Evolutionary conservation across 2,888 invertebrate genomes (phyloP), one percentile per base, ranked within the genome.

Genomic region (Micoletzkya japonica): DNA sequence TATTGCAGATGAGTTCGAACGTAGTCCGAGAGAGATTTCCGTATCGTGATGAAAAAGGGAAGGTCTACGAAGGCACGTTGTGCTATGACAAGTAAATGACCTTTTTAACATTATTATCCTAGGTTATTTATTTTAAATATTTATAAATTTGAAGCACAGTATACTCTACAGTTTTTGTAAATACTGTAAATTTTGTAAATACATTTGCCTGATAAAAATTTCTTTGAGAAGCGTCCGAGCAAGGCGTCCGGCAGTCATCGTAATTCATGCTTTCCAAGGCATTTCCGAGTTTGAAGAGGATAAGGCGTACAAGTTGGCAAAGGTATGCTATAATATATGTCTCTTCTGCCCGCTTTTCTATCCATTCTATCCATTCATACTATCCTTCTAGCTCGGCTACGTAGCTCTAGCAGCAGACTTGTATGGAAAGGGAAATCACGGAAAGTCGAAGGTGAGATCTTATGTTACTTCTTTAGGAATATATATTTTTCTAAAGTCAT

Each of bases 331-430:
- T n/a, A n/a, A n/a, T n/a, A n/a, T n/a, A n/a, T n/a, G n/a, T n/a
- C n/a, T n/a, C n/a, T n/a, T n/a, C 7, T 10, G 6, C 39, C 17
- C 39, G 6, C 39, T 7, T 39, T 39, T 39, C 39, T 10, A 6
- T 39, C 39, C 7, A 6, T 39, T 39, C 17, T 17, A 39, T 56
- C 30, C 24, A n/a, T 24, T 3, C 37, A 54, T 37, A 34, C 44
- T 64, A 20, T 17, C n/a, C 72, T 74, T 74, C 54, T 67, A 81
- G 80, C 71, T 79, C 26, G 82, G 82, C 4, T 84, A 75, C 67
- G 74, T 84, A 24, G 81, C 78, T 0, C 81, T 84, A 36, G 81
- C 80, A 3, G 78, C 78, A 49, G 82, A 84, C 73, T 74, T 82
- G 36, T 81, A 81, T 63, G 84, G 84, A 28, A 81, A 81, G 72